A percentile compares a stretch with the other conserved stretches of the same genome.
Evolutionary conservation across 2,888 invertebrate species (phyloP).

Genomic region (Clitarchus hookeri): DNA sequence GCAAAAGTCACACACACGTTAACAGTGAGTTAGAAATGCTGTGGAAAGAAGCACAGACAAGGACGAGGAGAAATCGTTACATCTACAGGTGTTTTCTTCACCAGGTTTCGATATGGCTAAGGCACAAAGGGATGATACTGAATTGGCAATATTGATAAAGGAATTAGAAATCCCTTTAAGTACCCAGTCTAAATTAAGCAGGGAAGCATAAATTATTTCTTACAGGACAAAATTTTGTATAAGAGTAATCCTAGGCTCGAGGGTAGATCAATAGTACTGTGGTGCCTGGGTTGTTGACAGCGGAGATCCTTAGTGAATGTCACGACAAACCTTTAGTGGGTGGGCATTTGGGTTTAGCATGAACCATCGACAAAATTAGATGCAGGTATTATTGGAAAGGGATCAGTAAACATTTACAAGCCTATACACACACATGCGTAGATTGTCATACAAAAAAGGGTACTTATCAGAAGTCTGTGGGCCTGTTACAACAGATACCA

Average conservation of each 20-base stretch:
- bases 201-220: neutral
- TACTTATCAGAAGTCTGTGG: neutral
- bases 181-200: neutral
- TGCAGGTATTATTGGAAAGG: neutral
- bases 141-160: neutral
- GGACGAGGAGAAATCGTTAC: neutral
- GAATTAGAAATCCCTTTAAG: neutral
- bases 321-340: neutral
- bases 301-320: neutral
- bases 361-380: neutral
- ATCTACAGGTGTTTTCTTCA: neutral
- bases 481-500: neutral
- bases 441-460: neutral
- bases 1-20: neutral
- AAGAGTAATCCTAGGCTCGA: neutral
- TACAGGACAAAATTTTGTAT: neutral
- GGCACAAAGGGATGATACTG: neutral
- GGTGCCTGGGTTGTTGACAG: neutral
- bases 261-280: neutral
- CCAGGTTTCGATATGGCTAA: neutral
- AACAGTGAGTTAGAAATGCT: neutral
- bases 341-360: too few relatives aligned
- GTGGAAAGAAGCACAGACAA: neutral
- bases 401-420: neutral
- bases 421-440: neutral